Base-by-base conservation (phyloP, 2,888 invertebrate genomes). In the Netelia virgata region DNA sequence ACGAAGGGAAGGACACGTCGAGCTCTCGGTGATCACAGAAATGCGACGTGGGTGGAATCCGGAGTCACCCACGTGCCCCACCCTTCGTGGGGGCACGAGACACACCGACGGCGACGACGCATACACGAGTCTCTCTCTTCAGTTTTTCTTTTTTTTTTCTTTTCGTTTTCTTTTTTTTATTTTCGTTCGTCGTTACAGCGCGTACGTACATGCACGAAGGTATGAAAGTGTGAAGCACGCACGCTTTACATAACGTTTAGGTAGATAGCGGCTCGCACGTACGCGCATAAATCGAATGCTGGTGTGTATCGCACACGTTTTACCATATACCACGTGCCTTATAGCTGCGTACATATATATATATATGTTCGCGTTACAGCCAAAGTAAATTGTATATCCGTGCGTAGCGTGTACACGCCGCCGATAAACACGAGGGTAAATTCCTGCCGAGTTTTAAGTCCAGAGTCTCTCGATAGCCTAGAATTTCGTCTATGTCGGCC, bases 11-110 rank as follows among this genome's bases (percentile, higher is more conserved):
- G 82, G 85, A 79, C 80, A 82, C 63, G 69, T 43, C 28, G 36
- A 28, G 79, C 83, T 69, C 53, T 69, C 53, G 61, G 69, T 43
- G 68, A 72, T 61, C 66, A 74, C 73, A 82, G 87, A 64, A 86
- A 83, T 81, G 86, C 77, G 76, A 84, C 86, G 91, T 91, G 88
- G 91, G 91, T 89, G 91, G 90, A 89, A 88, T 88, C 88, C 88
- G 86, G 88, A 91, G 89, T 91, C 91, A 91, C 91, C 91, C 91
- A 91, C 91, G 89, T 89, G 90, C 89, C 89, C 88, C 86, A 86
- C 84, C 85, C 86, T 85, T 78, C 64, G 74, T 82, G 82, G 85
- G 82, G 82, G 79, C 74, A 83, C 43, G 69, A 50, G 16, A 36
- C 16, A 57, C 55, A 69, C 53, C 70, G 55, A 68, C 74, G 28